Evolutionary conservation across 2,888 invertebrate species (phyloP), one percentile per base, ranked within the genome.

Genomic region (Campoplex capitator): DNA sequence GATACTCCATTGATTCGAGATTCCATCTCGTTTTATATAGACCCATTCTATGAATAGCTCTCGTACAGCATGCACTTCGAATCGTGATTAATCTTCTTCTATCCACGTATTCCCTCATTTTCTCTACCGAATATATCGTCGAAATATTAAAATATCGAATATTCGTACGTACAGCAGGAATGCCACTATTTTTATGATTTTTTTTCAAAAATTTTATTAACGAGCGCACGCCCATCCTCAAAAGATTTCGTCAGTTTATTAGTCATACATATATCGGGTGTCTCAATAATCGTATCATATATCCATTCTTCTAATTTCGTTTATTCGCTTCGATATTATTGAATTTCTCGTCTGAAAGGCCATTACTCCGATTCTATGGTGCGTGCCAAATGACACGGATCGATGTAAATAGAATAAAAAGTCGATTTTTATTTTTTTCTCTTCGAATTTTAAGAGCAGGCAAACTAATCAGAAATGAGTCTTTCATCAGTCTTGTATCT

Each of bases 21-120:
- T 75, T 82, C 74, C 74, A 56, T 82, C 45, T 45, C 45, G n/a
- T 42, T 81, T 58, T 73, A 65, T 65, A 74, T 65, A n/a, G 38
- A 81, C 56, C 28, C 38, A 42, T 38, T 74, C 80, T 51, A 54
- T 75, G 67, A 75, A 82, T 56, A 74, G 81, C 28, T 54, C 67
- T 82, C 51, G 42, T 67, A 13, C 56, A 42, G 13, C 35, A 38
- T 23, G 51, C n/a, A 51, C 48, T 42, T 13, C 11, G 23, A 48
- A 62, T 38, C 62, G 23, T 35, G 23, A 28, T 23, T 54, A 62
- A 67, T 45, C 80, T 73, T 48, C 51, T 38, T 73, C 80, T 35
- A 32, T 71, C 35, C 28, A 8, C 73, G 16, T 73, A 28, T 38
- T 62, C 38, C 42, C 32, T 54, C 62, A 38, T 81, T 81, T 32